Percentiles rank a stretch among this genome's conserved stretches.
Conservation (phyloP, 2,888 invertebrate species). For the Hedya salicella region DNA sequence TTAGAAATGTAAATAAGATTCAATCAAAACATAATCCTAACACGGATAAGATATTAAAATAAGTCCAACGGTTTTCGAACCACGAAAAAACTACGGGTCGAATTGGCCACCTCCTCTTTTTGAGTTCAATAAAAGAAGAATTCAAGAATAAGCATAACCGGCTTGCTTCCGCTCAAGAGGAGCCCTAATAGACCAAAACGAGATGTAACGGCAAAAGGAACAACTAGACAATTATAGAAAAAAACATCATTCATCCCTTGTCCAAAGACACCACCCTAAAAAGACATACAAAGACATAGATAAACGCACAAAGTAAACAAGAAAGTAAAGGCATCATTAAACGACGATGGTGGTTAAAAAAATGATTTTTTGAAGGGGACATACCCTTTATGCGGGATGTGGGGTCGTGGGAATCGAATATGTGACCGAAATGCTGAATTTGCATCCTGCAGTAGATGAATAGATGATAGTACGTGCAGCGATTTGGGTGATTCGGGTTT, state of each 20-base stretch:
- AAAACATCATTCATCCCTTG: slow-evolving; percentile 70
- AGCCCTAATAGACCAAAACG: slow-evolving; percentile 52
- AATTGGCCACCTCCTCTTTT: slow-evolving; percentile 12
- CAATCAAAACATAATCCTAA: too few relatives aligned
- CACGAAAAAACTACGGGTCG: slow-evolving; percentile 2
- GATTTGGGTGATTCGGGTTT: slow-evolving; percentile 34
- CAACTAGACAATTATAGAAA: slow-evolving; percentile 62
- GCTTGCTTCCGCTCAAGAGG: slow-evolving; percentile 40
- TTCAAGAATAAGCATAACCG: slow-evolving; percentile 30
- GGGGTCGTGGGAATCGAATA: slow-evolving; percentile 60
- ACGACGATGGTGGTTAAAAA: slow-evolving; percentile 66
- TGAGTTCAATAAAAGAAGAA: slow-evolving; percentile 4
- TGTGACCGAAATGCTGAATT: slow-evolving; percentile 50
- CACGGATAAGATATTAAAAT: too few relatives aligned
- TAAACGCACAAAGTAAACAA: slow-evolving; percentile 79
- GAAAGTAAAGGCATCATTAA: slow-evolving; percentile 74
- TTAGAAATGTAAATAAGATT: too few relatives aligned
- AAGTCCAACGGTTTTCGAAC: slow-evolving; percentile 1
- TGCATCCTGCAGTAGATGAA: slow-evolving; percentile 53
- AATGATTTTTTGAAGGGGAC: slow-evolving; percentile 56
- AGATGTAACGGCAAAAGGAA: slow-evolving; percentile 62
- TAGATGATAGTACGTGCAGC: slow-evolving; percentile 32
- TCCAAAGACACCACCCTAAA: slow-evolving; percentile 76
- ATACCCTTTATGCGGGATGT: slow-evolving; percentile 50
- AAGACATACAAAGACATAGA: slow-evolving; percentile 67